These are phyloP conservation scores for Turnix velox DNA, from an alignment of 2,113 vertebrate species.

Conservation along the genomic window DNA sequence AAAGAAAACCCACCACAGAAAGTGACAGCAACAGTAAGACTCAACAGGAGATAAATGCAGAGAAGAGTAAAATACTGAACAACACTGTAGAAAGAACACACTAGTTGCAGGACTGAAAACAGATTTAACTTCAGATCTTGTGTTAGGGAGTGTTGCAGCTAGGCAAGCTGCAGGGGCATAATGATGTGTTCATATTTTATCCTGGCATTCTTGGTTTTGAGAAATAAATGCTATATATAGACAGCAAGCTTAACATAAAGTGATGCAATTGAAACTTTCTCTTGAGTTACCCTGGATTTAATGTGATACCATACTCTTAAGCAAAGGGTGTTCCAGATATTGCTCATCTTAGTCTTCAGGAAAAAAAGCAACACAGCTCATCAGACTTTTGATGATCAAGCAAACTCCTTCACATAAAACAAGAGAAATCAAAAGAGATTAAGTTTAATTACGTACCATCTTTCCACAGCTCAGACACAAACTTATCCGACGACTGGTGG, in stretches of 20 bases:
- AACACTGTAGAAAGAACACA: background rate
- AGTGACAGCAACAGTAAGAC: constrained; percentile 50
- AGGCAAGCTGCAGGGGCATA: background rate
- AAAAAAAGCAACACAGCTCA: background rate
- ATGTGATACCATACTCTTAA: background rate
- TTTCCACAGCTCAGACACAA: constrained; percentile 96
- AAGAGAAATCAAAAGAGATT: background rate
- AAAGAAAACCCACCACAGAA: constrained; percentile 73
- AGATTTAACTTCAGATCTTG: background rate
- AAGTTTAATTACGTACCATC: constrained; percentile 84
- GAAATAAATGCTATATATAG: background rate
- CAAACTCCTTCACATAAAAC: background rate
- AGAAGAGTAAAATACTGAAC: constrained; percentile 25
- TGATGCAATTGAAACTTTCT: background rate
- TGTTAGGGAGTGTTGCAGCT: background rate
- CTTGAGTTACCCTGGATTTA: background rate
- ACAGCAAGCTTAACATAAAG: background rate
- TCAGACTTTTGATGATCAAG: background rate
- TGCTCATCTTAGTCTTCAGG: constrained; percentile 11
- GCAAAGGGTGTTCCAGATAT: background rate
- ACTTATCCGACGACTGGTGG: constrained; percentile 95
- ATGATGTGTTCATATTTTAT: background rate
- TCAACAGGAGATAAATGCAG: constrained; percentile 43
- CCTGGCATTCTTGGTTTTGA: background rate
- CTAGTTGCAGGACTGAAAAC: background rate